Conservation (phyloP, 1,140 invertebrate genomes). For the Hetaerina americana region DNA sequence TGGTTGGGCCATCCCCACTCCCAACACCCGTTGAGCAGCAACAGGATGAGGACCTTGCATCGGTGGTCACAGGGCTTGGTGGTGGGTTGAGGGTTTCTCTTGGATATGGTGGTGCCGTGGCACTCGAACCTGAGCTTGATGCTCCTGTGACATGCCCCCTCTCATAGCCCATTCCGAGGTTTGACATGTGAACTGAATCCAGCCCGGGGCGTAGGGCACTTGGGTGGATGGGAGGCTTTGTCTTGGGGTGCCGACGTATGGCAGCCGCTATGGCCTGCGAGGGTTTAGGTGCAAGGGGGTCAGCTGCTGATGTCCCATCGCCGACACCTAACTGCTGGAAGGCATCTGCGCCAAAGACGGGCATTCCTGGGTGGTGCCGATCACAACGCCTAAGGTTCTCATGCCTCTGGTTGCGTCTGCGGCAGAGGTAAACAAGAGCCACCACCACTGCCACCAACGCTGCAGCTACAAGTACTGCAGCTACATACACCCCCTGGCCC, state of each 20-base stretch:
- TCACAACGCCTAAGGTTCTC: conserved; percentile 31
- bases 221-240: conserved; percentile 7
- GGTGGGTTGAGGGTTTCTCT: conserved; percentile 77
- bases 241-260: background rate
- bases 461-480: conserved; percentile 2
- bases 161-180: conserved; percentile 55
- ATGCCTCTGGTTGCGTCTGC: conserved; percentile 23
- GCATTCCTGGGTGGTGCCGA: conserved; percentile 7
- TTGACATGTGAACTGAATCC: conserved; percentile 49
- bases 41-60: conserved; percentile 23
- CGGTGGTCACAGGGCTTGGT: conserved; percentile 69
- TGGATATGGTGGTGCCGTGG: conserved; percentile 42
- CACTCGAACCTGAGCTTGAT: conserved; percentile 42
- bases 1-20: background rate
- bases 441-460: background rate
- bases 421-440: conserved; percentile 2
- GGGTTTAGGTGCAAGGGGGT: conserved; percentile 40
- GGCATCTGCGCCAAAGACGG: conserved; percentile 19
- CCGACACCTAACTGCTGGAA: conserved; percentile 32
- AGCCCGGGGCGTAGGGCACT: conserved; percentile 2
- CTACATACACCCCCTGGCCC: conserved; percentile 1
- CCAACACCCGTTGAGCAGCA: conserved; percentile 15
- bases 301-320: conserved; percentile 31
- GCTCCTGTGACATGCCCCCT: conserved; percentile 69
- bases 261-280: background rate